phyloP scores from a whole-genome alignment of 2,888 invertebrate species.

The Eupeodes latifasciatus region DNA sequence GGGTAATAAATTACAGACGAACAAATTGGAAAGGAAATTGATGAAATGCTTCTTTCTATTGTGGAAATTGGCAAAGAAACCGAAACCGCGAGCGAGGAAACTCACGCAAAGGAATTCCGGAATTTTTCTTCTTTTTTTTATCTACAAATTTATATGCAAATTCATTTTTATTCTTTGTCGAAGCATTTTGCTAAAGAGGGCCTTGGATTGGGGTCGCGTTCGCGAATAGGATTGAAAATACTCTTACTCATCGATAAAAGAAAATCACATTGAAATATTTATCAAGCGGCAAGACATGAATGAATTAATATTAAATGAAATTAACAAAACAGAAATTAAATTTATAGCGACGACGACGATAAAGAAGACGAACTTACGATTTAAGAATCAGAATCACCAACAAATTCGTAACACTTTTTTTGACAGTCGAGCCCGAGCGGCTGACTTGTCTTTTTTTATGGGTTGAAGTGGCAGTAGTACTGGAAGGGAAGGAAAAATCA shows the following conservation, averaged over 20 bases:
- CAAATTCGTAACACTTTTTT: conserved; percentile 24
- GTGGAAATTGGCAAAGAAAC: conserved; percentile 1
- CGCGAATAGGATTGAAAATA: background rate
- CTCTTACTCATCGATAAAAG: background rate
- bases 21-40: background rate
- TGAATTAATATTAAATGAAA: conserved; percentile 36
- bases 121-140: conserved; percentile 41
- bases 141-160: conserved; percentile 52
- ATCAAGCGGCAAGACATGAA: background rate
- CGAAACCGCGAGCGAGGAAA: background rate
- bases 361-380: background rate
- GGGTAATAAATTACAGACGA: background rate
- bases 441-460: conserved; percentile 46
- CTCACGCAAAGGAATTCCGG: conserved; percentile 50
- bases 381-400: background rate
- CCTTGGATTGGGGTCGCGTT: background rate
- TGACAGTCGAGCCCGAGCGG: conserved; percentile 46
- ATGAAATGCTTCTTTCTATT: conserved; percentile 9
- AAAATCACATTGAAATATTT: background rate
- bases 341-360: background rate
- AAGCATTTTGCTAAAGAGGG: conserved; percentile 27
- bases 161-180: conserved; percentile 35
- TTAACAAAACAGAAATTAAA: conserved; percentile 27
- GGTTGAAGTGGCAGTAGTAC: background rate
- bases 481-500: conserved; percentile 14